These are phyloP conservation scores for Noctuana brunneofusca DNA, from an alignment of 2,888 invertebrate species.

Conservation along the genomic window DNA sequence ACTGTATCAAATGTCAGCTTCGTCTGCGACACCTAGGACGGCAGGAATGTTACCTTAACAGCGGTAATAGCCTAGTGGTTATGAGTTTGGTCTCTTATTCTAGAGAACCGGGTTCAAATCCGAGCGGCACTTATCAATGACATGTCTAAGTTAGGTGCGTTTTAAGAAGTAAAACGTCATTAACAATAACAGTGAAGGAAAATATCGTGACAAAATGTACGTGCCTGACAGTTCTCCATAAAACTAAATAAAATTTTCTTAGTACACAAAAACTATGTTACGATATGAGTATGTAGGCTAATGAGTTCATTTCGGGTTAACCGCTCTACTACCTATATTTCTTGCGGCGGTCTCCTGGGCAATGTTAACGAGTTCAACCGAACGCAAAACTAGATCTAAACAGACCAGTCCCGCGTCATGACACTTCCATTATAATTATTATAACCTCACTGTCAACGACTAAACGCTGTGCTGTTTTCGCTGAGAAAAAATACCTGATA, in stretches of 20 bases:
- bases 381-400: conserved; percentile 31
- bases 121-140: no score
- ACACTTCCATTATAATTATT: conserved; percentile 1
- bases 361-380: conserved; percentile 25
- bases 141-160: no score
- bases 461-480: not conserved
- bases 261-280: no score
- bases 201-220: no score
- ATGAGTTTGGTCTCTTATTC: no score
- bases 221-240: no score
- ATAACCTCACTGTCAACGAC: not conserved
- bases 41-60: not conserved
- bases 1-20: conserved; percentile 7
- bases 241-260: no score
- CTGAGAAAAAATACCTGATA: not conserved
- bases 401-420: conserved; percentile 22
- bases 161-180: no score
- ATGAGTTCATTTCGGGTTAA: conserved; percentile 27
- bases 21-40: conserved; percentile 5
- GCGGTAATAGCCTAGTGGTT: no score
- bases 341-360: conserved; percentile 21
- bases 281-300: conserved; percentile 23
- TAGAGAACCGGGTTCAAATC: not conserved
- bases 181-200: no score
- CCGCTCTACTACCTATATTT: conserved; percentile 12